A percentile compares a stretch with the other conserved stretches of the same genome.
phyloP scores from a whole-genome alignment of 2,888 invertebrate species.

The Amblyteles armatorius region DNA sequence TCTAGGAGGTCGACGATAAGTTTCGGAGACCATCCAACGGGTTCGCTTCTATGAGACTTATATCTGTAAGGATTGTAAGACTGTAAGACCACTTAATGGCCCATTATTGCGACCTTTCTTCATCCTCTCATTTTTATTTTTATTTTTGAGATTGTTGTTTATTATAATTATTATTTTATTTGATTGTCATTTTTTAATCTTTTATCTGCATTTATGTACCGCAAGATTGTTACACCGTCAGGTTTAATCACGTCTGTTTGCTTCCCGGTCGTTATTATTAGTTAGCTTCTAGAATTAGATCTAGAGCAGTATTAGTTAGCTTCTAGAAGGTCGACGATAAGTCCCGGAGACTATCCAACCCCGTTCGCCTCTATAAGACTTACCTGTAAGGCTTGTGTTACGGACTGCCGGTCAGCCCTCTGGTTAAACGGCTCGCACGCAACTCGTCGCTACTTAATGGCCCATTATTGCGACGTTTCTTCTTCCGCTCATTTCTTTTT shows the following conservation, averaged over 20 bases:
- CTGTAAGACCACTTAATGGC: constrained; percentile 53
- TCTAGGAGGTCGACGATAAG: constrained; percentile 45
- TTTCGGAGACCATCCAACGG: not conserved
- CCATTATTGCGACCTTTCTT: constrained; percentile 29
- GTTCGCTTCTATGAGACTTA: constrained; percentile 34
- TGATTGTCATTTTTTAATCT: not conserved
- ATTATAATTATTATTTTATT: too few relatives aligned
- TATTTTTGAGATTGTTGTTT: too few relatives aligned
- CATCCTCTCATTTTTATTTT: not conserved
- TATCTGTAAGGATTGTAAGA: constrained; percentile 28
- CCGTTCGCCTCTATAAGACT: constrained; percentile 33
- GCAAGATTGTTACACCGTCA: not conserved
- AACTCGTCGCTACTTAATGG: constrained; percentile 52
- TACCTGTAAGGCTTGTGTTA: constrained; percentile 45
- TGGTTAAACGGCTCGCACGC: constrained; percentile 41
- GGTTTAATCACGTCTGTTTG: constrained; percentile 27
- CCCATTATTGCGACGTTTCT: constrained; percentile 26
- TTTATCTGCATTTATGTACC: not conserved
- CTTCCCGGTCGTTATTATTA: constrained; percentile 2
- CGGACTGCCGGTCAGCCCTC: constrained; percentile 35
- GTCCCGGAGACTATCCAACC: not conserved
- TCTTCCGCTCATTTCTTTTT: not conserved
- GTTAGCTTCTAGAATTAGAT: constrained; percentile 16
- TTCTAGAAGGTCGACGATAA: constrained; percentile 45
- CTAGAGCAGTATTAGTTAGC: too few relatives aligned